Base-by-base conservation (phyloP, 2,113 vertebrate species). In the Neomonachus schauinslandi region DNA sequence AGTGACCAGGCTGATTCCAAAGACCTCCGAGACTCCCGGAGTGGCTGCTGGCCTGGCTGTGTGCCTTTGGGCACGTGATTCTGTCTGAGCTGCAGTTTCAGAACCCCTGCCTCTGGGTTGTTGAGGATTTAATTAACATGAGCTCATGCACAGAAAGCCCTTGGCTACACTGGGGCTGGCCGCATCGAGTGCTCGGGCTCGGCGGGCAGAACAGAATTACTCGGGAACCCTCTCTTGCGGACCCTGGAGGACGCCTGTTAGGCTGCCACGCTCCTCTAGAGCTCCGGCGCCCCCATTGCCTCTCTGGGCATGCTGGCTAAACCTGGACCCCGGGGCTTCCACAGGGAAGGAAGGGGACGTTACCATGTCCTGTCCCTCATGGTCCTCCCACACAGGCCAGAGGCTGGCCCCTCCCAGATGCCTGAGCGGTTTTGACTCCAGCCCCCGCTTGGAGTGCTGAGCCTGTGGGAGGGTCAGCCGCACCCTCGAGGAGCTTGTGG, bases 271-370 rank as follows among this genome's bases (percentile, higher is more conserved):
- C 16, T 31, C 14, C 51, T 6, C 4, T 1, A 1, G 31, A 24
- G n/a, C 55, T 49, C 74, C 0, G 1, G 28, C 1, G 22, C 0
- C 1, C 7, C 57, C 7, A 0, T 1, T 22, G 8, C 81, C 57
- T 90, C 12, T n/a, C 83, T 0, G n/a, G 79, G 57, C 14, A 0
- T 31, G 24, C 86, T 22, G 33, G 28, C 36, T 49, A 2, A 18
- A 18, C 55, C 69, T 49, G n/a, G 22, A 31, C 28, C 19, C 4
- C 2, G 1, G 53, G 21, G 69, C 46, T 86, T 33, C 67, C 21
- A 36, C 19, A 18, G 57, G 57, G 33, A 36, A 24, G 79, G 77
- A 57, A 57, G 57, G 65, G 19, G 21, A 55, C 61, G 76, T 61
- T 4, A 15, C 53, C 9, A 1, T 2, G 36, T 19, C 31, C 74